Percentiles rank a stretch among this genome's conserved stretches.
These are phyloP conservation scores for Phyto melanocephala DNA, from an alignment of 2,888 invertebrate species.

Conservation along the genomic window DNA sequence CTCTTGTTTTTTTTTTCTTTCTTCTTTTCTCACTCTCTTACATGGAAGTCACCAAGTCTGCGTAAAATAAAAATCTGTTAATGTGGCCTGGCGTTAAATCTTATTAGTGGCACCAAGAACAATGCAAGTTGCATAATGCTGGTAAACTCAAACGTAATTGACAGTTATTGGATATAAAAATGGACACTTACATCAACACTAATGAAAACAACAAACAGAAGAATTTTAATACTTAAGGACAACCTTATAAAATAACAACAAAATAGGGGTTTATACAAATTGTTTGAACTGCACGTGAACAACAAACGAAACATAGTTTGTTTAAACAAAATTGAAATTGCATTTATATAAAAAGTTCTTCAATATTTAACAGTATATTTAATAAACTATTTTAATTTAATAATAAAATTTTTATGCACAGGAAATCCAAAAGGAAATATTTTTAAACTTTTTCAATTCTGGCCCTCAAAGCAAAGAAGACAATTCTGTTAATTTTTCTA, in stretches of 20 bases:
- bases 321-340: no score
- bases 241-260: background rate
- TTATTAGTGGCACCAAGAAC: constrained; percentile 24
- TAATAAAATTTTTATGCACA: no score
- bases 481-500: no score
- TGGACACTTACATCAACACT: background rate
- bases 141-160: constrained; percentile 51
- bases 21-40: background rate
- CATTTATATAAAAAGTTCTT: no score
- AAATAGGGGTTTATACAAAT: background rate
- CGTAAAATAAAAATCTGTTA: background rate
- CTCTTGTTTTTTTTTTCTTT: no score
- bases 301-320: no score
- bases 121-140: constrained; percentile 38
- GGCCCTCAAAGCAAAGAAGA: no score
- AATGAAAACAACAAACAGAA: background rate
- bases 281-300: no score
- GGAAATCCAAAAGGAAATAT: no score
- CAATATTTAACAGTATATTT: no score
- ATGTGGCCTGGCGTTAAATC: background rate
- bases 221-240: constrained; percentile 1
- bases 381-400: no score
- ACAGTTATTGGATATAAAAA: constrained; percentile 43
- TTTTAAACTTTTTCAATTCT: no score
- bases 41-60: background rate